Percentiles rank a stretch among this genome's conserved stretches.
Evolutionary conservation across 1,140 invertebrate genomes (phyloP).

Genomic region (Calephelis nemesis): DNA sequence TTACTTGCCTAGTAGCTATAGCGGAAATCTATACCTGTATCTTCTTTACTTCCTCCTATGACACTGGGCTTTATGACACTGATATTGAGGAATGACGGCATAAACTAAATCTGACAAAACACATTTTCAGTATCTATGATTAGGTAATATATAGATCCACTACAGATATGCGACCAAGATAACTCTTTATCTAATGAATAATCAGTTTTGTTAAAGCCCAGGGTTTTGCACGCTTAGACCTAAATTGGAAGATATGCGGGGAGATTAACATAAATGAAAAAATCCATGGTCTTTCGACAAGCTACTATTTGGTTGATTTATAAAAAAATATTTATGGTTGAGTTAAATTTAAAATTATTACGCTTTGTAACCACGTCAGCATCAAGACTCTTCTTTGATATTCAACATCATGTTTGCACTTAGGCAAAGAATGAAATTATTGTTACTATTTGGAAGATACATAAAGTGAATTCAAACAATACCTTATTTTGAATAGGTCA

Average conservation of each 20-base stretch:
- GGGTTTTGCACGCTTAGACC: conserved; percentile 68
- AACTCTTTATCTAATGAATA: not conserved
- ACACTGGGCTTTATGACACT: conserved; percentile 58
- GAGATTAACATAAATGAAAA: conserved; percentile 44
- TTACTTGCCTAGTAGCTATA: conserved; percentile 78
- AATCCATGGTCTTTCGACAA: conserved; percentile 40
- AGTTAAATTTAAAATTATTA: too few relatives aligned
- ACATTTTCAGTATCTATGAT: not conserved
- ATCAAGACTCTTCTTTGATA: too few relatives aligned
- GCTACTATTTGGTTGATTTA: not conserved
- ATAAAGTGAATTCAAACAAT: too few relatives aligned
- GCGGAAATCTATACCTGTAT: conserved; percentile 65
- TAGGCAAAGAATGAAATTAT: too few relatives aligned
- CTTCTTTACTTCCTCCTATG: conserved; percentile 58
- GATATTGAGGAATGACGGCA: conserved; percentile 6
- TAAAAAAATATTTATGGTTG: too few relatives aligned
- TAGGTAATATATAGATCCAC: not conserved
- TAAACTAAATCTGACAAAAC: not conserved
- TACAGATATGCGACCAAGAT: not conserved
- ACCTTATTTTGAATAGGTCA: too few relatives aligned
- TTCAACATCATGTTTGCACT: too few relatives aligned
- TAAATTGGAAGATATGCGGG: conserved; percentile 53
- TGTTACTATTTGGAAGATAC: too few relatives aligned
- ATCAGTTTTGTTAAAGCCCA: conserved; percentile 52
- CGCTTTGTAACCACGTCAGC: too few relatives aligned